phyloP scores from a whole-genome alignment of 2,113 vertebrate genomes.

The Phalacrocorax aristotelis region DNA sequence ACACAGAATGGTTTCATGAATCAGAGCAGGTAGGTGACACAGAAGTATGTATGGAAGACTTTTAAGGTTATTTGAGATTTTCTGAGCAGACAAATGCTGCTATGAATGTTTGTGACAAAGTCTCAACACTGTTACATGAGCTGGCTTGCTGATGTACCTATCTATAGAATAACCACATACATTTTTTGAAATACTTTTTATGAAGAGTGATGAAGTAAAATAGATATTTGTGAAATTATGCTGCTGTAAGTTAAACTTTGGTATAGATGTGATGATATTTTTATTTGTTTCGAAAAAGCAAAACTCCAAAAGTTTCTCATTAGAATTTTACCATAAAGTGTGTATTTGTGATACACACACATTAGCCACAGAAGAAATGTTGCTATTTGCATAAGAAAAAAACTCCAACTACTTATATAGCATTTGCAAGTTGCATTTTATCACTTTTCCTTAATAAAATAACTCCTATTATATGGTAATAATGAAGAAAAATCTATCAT shows the following conservation, averaged over 20 bases:
- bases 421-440: background rate
- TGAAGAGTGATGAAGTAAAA: background rate
- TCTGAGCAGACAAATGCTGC: background rate
- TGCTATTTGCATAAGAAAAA: background rate
- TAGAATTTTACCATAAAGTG: background rate
- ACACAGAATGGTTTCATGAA: fast-evolving
- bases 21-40: background rate
- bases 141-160: background rate
- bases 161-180: background rate
- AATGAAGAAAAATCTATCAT: background rate
- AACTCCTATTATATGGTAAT: background rate
- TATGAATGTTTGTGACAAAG: background rate
- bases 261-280: background rate
- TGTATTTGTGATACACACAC: background rate
- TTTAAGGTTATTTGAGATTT: background rate
- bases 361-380: background rate
- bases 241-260: background rate
- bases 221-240: background rate
- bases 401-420: fast-evolving
- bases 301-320: background rate
- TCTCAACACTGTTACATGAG: background rate
- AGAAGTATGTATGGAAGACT: background rate
- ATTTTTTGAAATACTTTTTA: background rate
- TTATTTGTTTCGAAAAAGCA: background rate
- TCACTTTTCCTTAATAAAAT: background rate